Evolutionary conservation across 2,113 vertebrate genomes (phyloP).

Genomic region (Cairina moschata): DNA sequence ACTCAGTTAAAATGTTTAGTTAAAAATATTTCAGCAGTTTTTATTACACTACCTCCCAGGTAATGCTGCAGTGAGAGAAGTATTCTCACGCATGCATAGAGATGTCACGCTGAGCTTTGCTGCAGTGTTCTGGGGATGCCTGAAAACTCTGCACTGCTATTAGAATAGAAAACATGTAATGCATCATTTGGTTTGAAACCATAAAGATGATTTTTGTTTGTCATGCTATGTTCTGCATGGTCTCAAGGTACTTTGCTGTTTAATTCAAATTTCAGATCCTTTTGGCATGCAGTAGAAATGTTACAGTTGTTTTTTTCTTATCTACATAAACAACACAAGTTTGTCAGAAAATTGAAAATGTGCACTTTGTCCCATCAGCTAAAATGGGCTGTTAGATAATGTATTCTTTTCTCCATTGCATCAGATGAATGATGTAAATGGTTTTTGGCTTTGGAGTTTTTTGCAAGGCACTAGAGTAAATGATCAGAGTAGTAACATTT

Average conservation of each 20-base stretch:
- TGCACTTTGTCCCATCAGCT: conserved; percentile 78
- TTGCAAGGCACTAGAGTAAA: conserved; percentile 81
- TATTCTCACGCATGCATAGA: not conserved
- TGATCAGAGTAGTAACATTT: conserved; percentile 86
- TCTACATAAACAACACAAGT: conserved; percentile 81
- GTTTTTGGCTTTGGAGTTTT: conserved; percentile 80
- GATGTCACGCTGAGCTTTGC: not conserved
- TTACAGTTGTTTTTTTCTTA: conserved; percentile 66
- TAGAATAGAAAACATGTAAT: not conserved
- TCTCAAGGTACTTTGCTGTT: conserved; percentile 36
- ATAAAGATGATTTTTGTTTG: conserved; percentile 71
- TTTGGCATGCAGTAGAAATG: conserved; percentile 30
- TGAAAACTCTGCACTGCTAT: not conserved
- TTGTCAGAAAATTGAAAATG: conserved; percentile 82
- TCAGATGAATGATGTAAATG: conserved; percentile 81
- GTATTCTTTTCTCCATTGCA: conserved; percentile 62
- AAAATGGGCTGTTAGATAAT: conserved; percentile 79
- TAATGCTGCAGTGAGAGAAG: not conserved
- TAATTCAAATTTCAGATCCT: conserved; percentile 52
- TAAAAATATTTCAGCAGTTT: not conserved
- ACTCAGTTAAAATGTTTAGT: not conserved
- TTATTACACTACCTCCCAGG: not conserved
- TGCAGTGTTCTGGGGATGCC: not conserved
- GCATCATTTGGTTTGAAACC: conserved; percentile 66
- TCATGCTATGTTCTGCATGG: conserved; percentile 32